These are phyloP conservation scores for Tauraco hartlaubi DNA, from an alignment of 2,797 vertebrate species.

Conservation along the genomic window DNA sequence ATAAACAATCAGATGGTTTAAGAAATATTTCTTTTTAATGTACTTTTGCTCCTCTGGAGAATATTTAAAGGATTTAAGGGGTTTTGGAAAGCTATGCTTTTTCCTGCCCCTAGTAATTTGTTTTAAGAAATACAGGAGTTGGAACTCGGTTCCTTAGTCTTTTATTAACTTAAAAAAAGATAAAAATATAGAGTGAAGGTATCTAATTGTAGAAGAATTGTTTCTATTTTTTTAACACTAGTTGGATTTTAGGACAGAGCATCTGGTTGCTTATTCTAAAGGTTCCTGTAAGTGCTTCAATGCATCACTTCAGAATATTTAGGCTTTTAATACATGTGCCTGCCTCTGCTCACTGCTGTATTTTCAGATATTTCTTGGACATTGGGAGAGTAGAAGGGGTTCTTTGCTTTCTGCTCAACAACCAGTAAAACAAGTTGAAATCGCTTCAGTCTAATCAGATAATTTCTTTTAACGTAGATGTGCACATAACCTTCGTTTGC, in stretches of 20 bases:
- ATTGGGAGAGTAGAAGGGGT: not conserved
- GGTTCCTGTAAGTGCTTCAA: not conserved
- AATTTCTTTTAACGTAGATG: not conserved
- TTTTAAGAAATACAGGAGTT: not conserved
- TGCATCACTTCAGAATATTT: not conserved
- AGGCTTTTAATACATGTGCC: not conserved
- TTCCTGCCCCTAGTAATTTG: not conserved
- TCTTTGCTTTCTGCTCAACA: not conserved
- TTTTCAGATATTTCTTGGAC: not conserved
- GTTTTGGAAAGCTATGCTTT: not conserved
- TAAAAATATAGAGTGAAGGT: not conserved
- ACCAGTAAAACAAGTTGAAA: not conserved
- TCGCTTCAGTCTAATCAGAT: not conserved
- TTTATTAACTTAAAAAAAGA: not conserved
- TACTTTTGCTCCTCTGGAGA: not conserved
- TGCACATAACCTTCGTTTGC: not conserved
- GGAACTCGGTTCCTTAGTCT: not conserved
- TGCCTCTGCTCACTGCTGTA: not conserved
- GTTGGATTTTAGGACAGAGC: not conserved
- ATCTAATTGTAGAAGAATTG: not conserved
- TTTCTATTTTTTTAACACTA: not conserved
- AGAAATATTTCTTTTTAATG: not conserved
- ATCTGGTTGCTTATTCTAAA: not conserved
- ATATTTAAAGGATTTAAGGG: not conserved
- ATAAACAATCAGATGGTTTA: not conserved